These are phyloP conservation scores for Metopolophium dirhodum DNA, from an alignment of 1,140 invertebrate species.

Conservation along the genomic window DNA sequence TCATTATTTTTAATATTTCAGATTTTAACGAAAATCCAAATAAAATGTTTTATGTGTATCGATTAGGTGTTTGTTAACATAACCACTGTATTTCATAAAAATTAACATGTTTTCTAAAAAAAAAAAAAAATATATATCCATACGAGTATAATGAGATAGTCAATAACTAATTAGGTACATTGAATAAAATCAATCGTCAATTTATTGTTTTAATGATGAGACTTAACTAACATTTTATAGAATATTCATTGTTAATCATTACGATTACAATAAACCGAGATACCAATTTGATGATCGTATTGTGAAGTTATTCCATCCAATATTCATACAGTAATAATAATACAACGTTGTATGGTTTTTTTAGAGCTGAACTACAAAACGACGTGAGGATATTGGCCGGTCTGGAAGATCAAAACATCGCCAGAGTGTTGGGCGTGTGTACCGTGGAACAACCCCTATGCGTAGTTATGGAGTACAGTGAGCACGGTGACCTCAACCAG, in stretches of 20 bases:
- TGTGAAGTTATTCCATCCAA: background rate
- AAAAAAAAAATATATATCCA: too few relatives aligned
- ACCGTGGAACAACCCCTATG: constrained; percentile 81
- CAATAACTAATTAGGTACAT: background rate
- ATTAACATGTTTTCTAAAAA: background rate
- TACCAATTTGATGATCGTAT: background rate
- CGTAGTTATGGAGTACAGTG: constrained; percentile 89
- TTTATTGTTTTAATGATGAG: background rate
- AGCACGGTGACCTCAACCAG: constrained; percentile 88
- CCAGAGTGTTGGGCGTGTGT: constrained; percentile 85
- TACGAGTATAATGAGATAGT: background rate
- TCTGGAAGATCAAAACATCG: constrained; percentile 85
- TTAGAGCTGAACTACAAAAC: constrained; percentile 84
- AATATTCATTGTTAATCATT: background rate
- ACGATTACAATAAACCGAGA: background rate
- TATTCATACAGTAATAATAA: background rate
- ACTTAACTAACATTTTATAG: background rate
- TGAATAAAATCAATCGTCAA: background rate
- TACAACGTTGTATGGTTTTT: background rate
- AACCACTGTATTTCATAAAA: background rate
- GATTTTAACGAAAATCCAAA: background rate
- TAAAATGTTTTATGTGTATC: background rate
- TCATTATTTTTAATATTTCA: background rate
- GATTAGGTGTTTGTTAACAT: background rate
- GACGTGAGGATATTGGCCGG: constrained; percentile 87